Percentiles rank a stretch among this genome's conserved stretches.
Evolutionary conservation across 2,797 vertebrate species (phyloP).

Genomic region (Capromys pilorides): DNA sequence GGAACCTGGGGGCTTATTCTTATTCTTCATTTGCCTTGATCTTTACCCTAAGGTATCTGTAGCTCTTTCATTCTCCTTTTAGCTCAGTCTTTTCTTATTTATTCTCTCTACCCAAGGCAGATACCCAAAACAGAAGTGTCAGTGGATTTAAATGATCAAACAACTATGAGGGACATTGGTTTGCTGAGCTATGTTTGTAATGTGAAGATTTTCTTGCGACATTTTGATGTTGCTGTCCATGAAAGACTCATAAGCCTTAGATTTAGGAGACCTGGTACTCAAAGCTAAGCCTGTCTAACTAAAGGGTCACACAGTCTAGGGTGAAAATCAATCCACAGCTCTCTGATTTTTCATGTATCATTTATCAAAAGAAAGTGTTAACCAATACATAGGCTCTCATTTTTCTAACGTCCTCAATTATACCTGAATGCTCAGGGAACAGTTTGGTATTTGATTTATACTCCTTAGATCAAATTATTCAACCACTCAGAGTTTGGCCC

Average conservation of each 20-base stretch:
- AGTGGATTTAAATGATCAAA: constrained; percentile 5
- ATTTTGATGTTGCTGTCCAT: neutral
- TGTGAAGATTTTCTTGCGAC: neutral
- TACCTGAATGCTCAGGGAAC: neutral
- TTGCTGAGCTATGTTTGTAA: constrained; percentile 12
- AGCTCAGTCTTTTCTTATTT: neutral
- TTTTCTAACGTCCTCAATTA: neutral
- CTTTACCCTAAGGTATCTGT: neutral
- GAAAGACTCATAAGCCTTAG: neutral
- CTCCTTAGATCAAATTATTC: neutral
- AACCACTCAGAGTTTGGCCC: neutral
- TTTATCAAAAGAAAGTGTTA: neutral
- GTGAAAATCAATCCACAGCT: neutral
- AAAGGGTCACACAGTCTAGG: neutral
- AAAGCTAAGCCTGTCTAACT: neutral
- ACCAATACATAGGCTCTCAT: neutral
- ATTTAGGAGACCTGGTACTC: neutral
- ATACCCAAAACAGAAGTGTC: neutral
- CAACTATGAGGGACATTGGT: neutral
- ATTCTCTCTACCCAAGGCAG: neutral
- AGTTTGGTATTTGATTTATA: neutral
- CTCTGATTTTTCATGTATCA: neutral
- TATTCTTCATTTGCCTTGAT: neutral
- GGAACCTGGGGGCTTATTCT: neutral
- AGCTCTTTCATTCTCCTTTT: neutral